Evolutionary conservation across 2,113 vertebrate species (phyloP), one percentile per base, ranked within the genome.

Genomic region (Mirza zaza): DNA sequence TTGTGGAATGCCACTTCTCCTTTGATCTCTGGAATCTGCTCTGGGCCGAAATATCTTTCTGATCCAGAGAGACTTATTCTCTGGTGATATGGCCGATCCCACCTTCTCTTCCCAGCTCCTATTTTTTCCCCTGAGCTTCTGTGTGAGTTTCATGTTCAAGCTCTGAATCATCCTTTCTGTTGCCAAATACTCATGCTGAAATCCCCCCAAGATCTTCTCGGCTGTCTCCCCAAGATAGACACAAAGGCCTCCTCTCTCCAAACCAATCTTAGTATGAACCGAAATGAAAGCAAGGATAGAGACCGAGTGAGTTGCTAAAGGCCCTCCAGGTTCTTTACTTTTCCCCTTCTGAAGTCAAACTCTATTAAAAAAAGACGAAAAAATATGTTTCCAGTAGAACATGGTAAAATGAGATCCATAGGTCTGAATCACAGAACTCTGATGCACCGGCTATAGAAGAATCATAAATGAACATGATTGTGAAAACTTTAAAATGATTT

Each of bases 181-280:
- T 90, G 65, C 45, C 80, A 95, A 23, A 65, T 84, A 55, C 4
- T 93, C 92, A 45, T 67, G 76, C 76, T 68, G 75, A 97, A 85
- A 67, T 50, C 71, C 77, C 48, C 34, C 45, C 23, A 52, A 68
- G 52, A 61, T 83, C 48, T 71, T 79, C 23, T 32, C 57, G 29
- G 27, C 68, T 71, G 8, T 34, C 48, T 79, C 55, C 29, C 50
- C 25, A 71, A 50, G 63, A 63, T 36, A 57, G 73, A 90, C 76
- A 23, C 36, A 23, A 23, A 88, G 81, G 45, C 87, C 21, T 71
- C 39, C 42, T 90, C 23, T 45, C 61, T 90, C 17, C 45, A 27
- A 65, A 76, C 39, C 81, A 83, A 80, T 80, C 71, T 48, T 17
- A 63, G 25, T 42, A 36, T 85, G 39, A 88, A 84, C n/a, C 39